These are phyloP conservation scores for Archocentrus centrarchus DNA, from an alignment of 2,113 vertebrate genomes.

Conservation along the genomic window DNA sequence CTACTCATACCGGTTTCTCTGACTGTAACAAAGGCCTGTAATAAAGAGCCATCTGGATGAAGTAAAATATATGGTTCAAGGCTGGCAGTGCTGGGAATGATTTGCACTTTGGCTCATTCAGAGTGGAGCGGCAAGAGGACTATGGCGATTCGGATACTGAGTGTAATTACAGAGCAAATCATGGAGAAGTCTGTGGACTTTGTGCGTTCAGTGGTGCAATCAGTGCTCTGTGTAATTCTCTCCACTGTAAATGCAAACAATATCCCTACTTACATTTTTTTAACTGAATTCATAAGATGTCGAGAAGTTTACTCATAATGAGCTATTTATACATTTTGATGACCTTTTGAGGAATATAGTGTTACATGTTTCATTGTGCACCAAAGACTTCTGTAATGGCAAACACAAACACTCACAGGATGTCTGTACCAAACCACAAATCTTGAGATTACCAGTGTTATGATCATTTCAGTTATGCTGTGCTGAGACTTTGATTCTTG, in stretches of 20 bases:
- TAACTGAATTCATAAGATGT: neutral
- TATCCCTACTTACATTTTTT: neutral
- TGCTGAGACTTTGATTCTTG: neutral
- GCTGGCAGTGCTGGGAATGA: slow-evolving; percentile 21
- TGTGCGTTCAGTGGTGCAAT: neutral
- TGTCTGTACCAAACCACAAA: neutral
- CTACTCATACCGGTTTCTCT: slow-evolving; percentile 19
- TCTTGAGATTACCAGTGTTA: neutral
- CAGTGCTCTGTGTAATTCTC: neutral
- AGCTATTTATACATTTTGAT: too few species aligned
- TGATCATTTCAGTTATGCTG: neutral
- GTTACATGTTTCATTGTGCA: too few species aligned
- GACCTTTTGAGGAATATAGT: too few species aligned
- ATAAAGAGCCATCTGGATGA: slow-evolving; percentile 20
- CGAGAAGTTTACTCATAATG: too few species aligned
- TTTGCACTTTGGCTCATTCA: slow-evolving; percentile 8
- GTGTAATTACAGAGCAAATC: slow-evolving; percentile 40
- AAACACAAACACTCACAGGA: neutral
- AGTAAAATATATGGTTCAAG: slow-evolving; percentile 18
- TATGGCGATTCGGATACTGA: neutral
- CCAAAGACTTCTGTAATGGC: neutral
- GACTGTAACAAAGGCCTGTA: slow-evolving; percentile 20
- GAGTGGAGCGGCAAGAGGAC: slow-evolving; percentile 10
- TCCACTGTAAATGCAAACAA: neutral
- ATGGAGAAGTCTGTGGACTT: neutral